phyloP scores from a whole-genome alignment of 2,888 invertebrate genomes.

The Monochamus alternatus region DNA sequence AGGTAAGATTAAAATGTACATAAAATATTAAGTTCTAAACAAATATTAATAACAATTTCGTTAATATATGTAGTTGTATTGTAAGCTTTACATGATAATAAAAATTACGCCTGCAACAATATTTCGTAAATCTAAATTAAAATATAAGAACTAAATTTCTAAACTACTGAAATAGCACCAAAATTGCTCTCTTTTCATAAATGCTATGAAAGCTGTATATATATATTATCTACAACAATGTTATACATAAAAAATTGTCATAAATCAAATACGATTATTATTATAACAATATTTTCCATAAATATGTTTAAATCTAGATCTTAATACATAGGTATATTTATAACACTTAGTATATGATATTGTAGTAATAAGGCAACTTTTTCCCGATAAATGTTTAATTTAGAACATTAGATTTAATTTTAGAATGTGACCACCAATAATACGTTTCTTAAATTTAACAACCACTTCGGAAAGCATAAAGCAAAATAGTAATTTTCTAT shows the following conservation, averaged over 20 bases:
- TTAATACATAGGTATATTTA: slow-evolving; percentile 32
- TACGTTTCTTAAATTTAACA: not conserved
- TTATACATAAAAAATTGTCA: slow-evolving; percentile 44
- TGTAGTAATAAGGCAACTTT: slow-evolving; percentile 52
- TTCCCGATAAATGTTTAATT: slow-evolving; percentile 27
- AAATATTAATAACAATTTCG: slow-evolving; percentile 55
- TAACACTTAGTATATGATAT: slow-evolving; percentile 48
- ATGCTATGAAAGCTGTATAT: slow-evolving; percentile 68
- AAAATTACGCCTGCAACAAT: slow-evolving; percentile 34
- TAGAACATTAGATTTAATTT: slow-evolving; percentile 46
- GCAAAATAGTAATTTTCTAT: slow-evolving; percentile 35
- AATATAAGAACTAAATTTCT: slow-evolving; percentile 50
- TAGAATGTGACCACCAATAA: slow-evolving; percentile 52
- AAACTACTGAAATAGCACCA: slow-evolving; percentile 69
- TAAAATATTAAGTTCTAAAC: slow-evolving; percentile 53
- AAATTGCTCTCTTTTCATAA: slow-evolving; percentile 68
- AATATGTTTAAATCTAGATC: slow-evolving; percentile 38
- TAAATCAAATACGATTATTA: slow-evolving; percentile 42
- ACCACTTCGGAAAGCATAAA: slow-evolving; percentile 40
- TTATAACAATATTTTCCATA: slow-evolving; percentile 41
- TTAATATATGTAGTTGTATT: slow-evolving; percentile 46
- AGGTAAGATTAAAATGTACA: slow-evolving; percentile 59
- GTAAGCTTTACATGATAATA: slow-evolving; percentile 44
- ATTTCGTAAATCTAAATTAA: slow-evolving; percentile 30
- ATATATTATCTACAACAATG: slow-evolving; percentile 65